Evolutionary conservation across 2,888 invertebrate genomes (phyloP).

Genomic region (Gisinianus flammeolus): DNA sequence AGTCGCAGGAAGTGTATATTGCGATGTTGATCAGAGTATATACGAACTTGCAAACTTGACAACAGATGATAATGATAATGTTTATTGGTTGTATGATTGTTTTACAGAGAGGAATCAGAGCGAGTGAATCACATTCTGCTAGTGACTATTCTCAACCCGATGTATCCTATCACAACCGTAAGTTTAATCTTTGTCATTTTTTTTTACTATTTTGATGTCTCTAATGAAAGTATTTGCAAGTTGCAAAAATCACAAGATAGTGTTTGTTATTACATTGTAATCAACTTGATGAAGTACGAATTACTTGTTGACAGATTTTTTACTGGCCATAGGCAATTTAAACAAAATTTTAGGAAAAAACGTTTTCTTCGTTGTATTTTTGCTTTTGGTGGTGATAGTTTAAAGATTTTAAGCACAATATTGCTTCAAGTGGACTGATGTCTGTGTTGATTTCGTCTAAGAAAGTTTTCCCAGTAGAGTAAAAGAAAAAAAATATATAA

Average conservation of each 20-base stretch:
- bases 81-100: not conserved
- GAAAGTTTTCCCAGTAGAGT: too few species aligned
- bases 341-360: too few species aligned
- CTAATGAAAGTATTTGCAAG: not conserved
- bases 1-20: not conserved
- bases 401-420: conserved; percentile 6
- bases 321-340: too few species aligned
- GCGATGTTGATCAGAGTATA: not conserved
- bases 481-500: too few species aligned
- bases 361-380: too few species aligned
- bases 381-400: conserved; percentile 1
- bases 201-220: not conserved
- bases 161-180: conserved; percentile 99
- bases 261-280: not conserved
- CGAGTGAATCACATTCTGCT: conserved; percentile 95
- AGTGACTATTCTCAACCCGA: conserved; percentile 96
- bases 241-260: not conserved
- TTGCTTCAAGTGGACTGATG: not conserved
- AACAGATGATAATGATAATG: not conserved
- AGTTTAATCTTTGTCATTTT: conserved; percentile 65
- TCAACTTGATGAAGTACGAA: too few species aligned
- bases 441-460: not conserved
- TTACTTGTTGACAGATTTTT: too few species aligned
- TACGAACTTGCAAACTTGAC: not conserved
- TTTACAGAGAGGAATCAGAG: conserved; percentile 74